Evolutionary conservation across 2,888 invertebrate genomes (phyloP).

Genomic region (Dynastes hyllus): DNA sequence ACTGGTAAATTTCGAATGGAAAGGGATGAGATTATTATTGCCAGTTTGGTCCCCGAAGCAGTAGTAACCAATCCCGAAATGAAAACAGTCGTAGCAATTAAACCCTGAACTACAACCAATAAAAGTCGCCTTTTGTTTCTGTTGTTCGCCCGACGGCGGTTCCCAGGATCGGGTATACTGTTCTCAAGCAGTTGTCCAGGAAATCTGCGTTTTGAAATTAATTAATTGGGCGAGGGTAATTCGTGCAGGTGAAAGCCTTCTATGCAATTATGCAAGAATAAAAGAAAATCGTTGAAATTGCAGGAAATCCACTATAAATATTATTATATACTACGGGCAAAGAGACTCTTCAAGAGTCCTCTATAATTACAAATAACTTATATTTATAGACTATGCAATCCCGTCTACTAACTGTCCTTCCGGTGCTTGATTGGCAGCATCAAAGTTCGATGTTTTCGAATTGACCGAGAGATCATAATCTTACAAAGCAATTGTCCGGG

Average conservation of each 20-base stretch:
- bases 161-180: conserved; percentile 13
- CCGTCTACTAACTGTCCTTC: too few species aligned
- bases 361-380: too few species aligned
- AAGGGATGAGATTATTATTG: conserved; percentile 28
- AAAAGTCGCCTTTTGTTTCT: conserved; percentile 38
- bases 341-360: too few species aligned
- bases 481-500: too few species aligned
- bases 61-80: conserved; percentile 31
- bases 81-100: conserved; percentile 41
- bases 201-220: neutral
- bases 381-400: too few species aligned
- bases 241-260: neutral
- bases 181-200: conserved; percentile 10
- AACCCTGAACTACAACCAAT: conserved; percentile 24
- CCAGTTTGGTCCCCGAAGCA: conserved; percentile 6
- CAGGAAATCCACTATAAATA: neutral
- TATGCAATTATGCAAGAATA: conserved; percentile 11
- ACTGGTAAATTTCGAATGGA: neutral
- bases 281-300: conserved; percentile 2
- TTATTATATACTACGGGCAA: too few species aligned
- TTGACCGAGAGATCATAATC: too few species aligned
- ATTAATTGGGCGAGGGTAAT: conserved; percentile 3
- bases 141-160: conserved; percentile 4
- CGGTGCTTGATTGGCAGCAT: too few species aligned
- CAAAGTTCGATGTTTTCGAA: too few species aligned